Base-by-base conservation (phyloP, 1,140 invertebrate species). In the Trissolcus basalis region DNA sequence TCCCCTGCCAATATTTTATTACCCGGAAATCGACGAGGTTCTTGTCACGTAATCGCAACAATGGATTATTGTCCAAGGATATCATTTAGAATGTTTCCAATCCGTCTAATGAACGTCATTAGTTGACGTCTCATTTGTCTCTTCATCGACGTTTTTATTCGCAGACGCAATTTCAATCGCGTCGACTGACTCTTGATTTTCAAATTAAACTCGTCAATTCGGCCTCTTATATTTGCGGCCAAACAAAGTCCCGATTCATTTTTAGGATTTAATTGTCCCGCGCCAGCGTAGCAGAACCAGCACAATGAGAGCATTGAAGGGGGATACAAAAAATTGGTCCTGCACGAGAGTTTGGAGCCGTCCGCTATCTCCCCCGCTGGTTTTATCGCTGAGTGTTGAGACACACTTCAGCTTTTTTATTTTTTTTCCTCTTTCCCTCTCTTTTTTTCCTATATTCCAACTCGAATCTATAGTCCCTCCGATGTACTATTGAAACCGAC, bases 11-110 rank as follows among this genome's bases (percentile, higher is more conserved):
- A 27, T n/a, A n/a, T 54, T 65, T 71, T 64, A 67, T 61, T 73
- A 67, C 16, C 61, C 55, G 59, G 50, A 73, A 64, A 65, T 73
- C 69, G 69, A 65, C 12, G 51, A 45, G 12, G 35, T 61, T 58
- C 39, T 49, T 13, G 36, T 63, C 67, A 36, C 58, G 67, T 50
- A 63, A 61, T 39, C 55, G 48, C n/a, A 69, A 69, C 65, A 60
- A 60, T 59, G 49, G 39, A 68, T 27, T 6, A 27, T 53, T 43
- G 45, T 10, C 4, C 39, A 41, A 9, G 19, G 15, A 16, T 48
- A 27, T 27, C 9, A 9, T 48, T 48, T 6, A 3, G n/a, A n/a
- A n/a, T 15, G 12, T 10, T 39, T n/a, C 36, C 19, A 27, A 27
- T 27, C 19, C 2, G 1, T 27, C 19, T 27, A 27, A 27, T 27